Percentiles rank a stretch among this genome's conserved stretches.
phyloP scores from a whole-genome alignment of 2,888 invertebrate species.

The Lordiphosa fenestrarum region DNA sequence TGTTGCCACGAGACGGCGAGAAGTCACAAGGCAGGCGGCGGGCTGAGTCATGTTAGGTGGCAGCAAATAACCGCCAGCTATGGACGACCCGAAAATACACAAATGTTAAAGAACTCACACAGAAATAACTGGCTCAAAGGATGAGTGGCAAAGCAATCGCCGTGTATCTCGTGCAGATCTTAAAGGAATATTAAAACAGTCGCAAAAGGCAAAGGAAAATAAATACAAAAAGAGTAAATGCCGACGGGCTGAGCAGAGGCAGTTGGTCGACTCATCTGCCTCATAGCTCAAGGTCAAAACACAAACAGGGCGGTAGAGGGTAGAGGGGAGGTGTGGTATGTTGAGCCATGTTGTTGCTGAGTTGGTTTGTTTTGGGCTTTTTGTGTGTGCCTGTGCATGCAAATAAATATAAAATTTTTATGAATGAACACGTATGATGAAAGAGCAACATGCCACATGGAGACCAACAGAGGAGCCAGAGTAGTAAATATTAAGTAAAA shows the following conservation, averaged over 20 bases:
- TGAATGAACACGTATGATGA: slow-evolving; percentile 74
- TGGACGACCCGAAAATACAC: slow-evolving; percentile 24
- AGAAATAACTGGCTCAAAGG: slow-evolving; percentile 3
- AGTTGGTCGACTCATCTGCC: slow-evolving; percentile 36
- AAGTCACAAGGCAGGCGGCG: not conserved
- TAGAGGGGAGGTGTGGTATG: not conserved
- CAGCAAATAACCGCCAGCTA: slow-evolving; percentile 60
- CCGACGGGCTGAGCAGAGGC: not conserved
- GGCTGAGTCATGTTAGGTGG: slow-evolving; percentile 56
- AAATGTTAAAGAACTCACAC: slow-evolving; percentile 14
- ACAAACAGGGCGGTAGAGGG: slow-evolving; percentile 12
- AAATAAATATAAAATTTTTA: slow-evolving; percentile 74
- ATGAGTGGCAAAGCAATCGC: slow-evolving; percentile 3
- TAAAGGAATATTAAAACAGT: slow-evolving; percentile 68
- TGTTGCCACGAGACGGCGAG: slow-evolving; percentile 25
- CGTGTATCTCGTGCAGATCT: slow-evolving; percentile 17
- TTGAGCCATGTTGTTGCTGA: not conserved
- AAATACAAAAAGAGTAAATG: not conserved
- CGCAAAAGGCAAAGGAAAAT: slow-evolving; percentile 12
- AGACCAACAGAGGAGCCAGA: slow-evolving; percentile 3
- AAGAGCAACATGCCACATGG: slow-evolving; percentile 49
- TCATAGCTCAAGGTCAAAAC: slow-evolving; percentile 63
- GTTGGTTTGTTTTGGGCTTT: slow-evolving; percentile 30
- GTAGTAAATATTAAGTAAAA: too few relatives aligned
- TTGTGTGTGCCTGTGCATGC: slow-evolving; percentile 50